Evolutionary conservation across 2,888 invertebrate genomes (phyloP), one percentile per base, ranked within the genome.

Genomic region (Catonia carolina): DNA sequence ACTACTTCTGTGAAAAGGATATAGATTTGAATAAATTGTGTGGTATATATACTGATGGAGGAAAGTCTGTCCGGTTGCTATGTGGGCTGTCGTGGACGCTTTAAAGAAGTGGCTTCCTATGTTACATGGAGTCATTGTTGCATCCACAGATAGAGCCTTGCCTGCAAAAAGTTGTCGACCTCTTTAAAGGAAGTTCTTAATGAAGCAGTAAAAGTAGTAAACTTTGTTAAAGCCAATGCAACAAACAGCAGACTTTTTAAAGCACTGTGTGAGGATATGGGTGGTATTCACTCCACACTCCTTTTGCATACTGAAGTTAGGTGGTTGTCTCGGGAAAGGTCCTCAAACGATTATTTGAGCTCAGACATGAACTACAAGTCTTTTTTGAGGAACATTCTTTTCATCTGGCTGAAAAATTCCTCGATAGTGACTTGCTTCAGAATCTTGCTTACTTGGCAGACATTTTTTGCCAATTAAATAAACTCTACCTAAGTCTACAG

Each of bases 191-290:
- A 49, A 33, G 48, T 49, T 31, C 42, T 57, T 27, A 23, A 53
- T 10, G 15, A 33, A 48, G 31, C 54, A 8, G 54, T 59, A 17
- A 51, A 49, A 56, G 51, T 62, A 36, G 56, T 64, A 18, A 64
- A 64, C 55, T 64, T 59, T 58, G 60, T 64, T 31, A 64, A 64
- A 47, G 48, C 54, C 35, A 63, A 50, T 45, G 55, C 63, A 18
- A 35, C 55, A 42, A 55, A 63, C 37, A 48, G 58, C 15, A 56
- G 58, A 55, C 47, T 62, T 18, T 63, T 63, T 50, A 58, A 56
- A 59, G 27, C 23, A 15, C 20, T 64, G 17, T 64, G 62, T 51
- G 60, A 64, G 31, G 58, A 64, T 27, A 56, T 64, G 53, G 53
- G 56, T 37, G 45, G 55, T 55, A 12, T 35, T 31, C 49, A 56